Percentiles rank a stretch among this genome's conserved stretches.
Conservation (phyloP, 1,140 invertebrate genomes). For the Agrypnia vestita region DNA sequence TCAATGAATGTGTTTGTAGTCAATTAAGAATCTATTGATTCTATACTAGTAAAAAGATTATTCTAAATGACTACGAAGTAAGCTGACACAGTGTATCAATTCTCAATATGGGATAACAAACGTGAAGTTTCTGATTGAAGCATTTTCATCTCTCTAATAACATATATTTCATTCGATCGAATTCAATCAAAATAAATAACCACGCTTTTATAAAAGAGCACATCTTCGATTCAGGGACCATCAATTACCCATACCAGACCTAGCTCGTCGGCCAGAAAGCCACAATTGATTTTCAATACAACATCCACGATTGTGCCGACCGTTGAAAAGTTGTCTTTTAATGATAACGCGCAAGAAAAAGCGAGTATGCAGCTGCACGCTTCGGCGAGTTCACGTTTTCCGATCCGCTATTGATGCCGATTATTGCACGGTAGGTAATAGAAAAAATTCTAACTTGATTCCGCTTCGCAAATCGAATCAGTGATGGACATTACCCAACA, state of each 20-base stretch:
- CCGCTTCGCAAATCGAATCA: conserved; percentile 54
- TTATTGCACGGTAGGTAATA: conserved; percentile 31
- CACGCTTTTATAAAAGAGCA: conserved; percentile 1
- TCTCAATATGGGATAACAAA: too few relatives aligned
- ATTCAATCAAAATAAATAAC: conserved; percentile 39
- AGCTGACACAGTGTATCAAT: too few relatives aligned
- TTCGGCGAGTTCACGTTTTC: conserved; percentile 32
- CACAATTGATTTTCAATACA: conserved; percentile 51
- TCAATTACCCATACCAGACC: conserved; percentile 17
- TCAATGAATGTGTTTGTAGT: too few relatives aligned
- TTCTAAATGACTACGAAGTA: too few relatives aligned
- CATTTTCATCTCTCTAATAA: too few relatives aligned
- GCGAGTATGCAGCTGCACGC: background rate
- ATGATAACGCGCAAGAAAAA: conserved; percentile 20
- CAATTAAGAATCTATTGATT: too few relatives aligned
- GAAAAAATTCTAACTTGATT: conserved; percentile 46
- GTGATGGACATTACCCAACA: conserved; percentile 52
- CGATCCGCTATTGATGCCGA: conserved; percentile 15
- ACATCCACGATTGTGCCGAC: conserved; percentile 38
- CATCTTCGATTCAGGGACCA: conserved; percentile 4
- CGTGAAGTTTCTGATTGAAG: too few relatives aligned
- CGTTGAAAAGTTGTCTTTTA: conserved; percentile 12
- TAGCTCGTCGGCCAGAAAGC: conserved; percentile 4
- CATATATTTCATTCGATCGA: conserved; percentile 17
- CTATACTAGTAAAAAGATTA: too few relatives aligned